A percentile compares a stretch with the other conserved stretches of the same genome.
These are phyloP conservation scores for Piaya cayana DNA, from an alignment of 2,113 vertebrate genomes.

Conservation along the genomic window DNA sequence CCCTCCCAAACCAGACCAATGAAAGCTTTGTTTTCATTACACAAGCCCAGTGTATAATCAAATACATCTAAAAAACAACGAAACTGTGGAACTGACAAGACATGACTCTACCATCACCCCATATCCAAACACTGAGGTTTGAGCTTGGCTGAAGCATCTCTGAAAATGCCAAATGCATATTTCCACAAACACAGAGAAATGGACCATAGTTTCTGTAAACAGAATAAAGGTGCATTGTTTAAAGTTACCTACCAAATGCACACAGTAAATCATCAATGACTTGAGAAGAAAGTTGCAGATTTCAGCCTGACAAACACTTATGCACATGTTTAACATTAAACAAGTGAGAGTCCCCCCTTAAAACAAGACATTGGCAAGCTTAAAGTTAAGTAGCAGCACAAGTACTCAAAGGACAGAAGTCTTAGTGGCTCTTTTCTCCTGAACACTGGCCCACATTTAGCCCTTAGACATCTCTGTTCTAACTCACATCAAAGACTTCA, in stretches of 20 bases:
- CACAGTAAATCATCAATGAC: background rate
- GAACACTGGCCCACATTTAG: background rate
- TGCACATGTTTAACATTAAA: background rate
- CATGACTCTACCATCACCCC: constrained; percentile 54
- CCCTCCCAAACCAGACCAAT: background rate
- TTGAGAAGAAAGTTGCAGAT: background rate
- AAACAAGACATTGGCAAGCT: background rate
- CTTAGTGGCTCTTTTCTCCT: background rate
- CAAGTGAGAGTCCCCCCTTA: background rate
- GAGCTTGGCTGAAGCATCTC: constrained; percentile 16
- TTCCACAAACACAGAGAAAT: constrained; percentile 31
- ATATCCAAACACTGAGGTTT: constrained; percentile 64
- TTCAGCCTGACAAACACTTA: background rate
- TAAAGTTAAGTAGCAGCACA: background rate
- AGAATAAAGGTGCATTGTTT: constrained; percentile 59
- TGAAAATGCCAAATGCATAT: constrained; percentile 22
- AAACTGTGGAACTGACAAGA: constrained; percentile 41
- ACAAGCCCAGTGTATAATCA: constrained; percentile 15
- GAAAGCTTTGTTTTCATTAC: constrained; percentile 42
- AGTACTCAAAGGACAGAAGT: background rate
- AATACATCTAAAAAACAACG: constrained; percentile 43
- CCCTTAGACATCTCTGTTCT: background rate
- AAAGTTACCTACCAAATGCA: background rate
- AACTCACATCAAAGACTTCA: background rate
- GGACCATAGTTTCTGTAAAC: constrained; percentile 6